A percentile compares a stretch with the other conserved stretches of the same genome.
These are phyloP conservation scores for Standfussiana lucernea DNA, from an alignment of 2,888 invertebrate species.

Conservation along the genomic window DNA sequence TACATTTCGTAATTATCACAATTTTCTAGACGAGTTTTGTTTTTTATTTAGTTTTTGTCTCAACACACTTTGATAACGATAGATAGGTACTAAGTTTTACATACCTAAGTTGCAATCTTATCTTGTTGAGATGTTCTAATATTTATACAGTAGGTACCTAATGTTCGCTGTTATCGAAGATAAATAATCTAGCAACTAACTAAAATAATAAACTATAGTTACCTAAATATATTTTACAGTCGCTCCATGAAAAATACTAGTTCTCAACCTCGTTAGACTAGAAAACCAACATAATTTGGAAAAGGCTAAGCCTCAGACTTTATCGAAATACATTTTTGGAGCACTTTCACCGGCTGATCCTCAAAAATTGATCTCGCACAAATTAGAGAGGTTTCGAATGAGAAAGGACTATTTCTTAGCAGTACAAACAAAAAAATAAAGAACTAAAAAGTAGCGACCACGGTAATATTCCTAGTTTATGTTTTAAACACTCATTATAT, in stretches of 20 bases:
- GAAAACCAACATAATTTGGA: not conserved
- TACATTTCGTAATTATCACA: not conserved
- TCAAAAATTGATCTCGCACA: no score
- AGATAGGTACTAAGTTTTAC: not conserved
- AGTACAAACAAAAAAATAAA: not conserved
- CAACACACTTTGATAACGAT: constrained; percentile 5
- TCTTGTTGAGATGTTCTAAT: not conserved
- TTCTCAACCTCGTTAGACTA: not conserved
- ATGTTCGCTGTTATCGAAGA: not conserved
- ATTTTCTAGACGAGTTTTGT: not conserved
- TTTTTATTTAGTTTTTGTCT: not conserved
- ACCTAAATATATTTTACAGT: not conserved
- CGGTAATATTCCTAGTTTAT: not conserved
- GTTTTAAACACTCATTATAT: not conserved
- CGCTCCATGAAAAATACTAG: not conserved
- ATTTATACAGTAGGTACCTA: not conserved
- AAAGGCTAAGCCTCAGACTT: not conserved
- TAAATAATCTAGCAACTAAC: not conserved
- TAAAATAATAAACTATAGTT: not conserved
- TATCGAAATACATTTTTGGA: not conserved
- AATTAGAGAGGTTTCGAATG: not conserved
- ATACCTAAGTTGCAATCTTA: not conserved
- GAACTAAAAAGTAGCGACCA: not conserved
- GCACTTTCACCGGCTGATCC: not conserved
- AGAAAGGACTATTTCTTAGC: not conserved